Evolutionary conservation across 1,140 invertebrate species (phyloP).

Genomic region (Platorchestia sp.): DNA sequence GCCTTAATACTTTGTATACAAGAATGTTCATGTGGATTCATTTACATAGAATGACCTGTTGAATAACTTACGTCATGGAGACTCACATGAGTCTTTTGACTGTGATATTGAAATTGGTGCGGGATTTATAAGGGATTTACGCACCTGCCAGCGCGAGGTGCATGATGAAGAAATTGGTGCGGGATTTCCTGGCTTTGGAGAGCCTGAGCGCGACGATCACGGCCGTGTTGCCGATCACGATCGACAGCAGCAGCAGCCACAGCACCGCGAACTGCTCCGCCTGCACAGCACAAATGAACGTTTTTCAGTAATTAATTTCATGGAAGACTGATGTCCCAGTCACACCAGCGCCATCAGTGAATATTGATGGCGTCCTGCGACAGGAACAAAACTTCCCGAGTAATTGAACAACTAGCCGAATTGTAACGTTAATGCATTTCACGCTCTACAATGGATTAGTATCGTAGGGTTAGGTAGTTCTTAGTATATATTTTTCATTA

Average conservation of each 20-base stretch:
- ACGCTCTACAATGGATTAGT: too few relatives aligned
- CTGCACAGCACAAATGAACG: conserved; percentile 76
- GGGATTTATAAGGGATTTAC: conserved; percentile 4
- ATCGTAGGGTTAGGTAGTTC: too few relatives aligned
- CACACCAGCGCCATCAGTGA: conserved; percentile 99
- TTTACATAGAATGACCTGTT: too few relatives aligned
- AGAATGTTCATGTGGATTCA: too few relatives aligned
- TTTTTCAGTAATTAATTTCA: conserved; percentile 95
- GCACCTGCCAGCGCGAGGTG: conserved; percentile 91
- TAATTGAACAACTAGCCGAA: neutral
- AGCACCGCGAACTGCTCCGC: conserved; percentile 89
- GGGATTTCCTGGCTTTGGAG: conserved; percentile 86
- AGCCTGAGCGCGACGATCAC: conserved; percentile 87
- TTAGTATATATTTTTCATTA: too few relatives aligned
- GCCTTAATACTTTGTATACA: too few relatives aligned
- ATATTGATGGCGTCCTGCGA: conserved; percentile 81
- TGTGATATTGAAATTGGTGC: conserved; percentile 11
- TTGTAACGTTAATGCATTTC: too few relatives aligned
- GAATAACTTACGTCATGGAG: too few relatives aligned
- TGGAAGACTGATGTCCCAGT: conserved; percentile 97
- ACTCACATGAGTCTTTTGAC: too few relatives aligned
- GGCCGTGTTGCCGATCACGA: conserved; percentile 89
- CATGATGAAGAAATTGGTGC: conserved; percentile 98
- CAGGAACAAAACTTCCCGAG: neutral
- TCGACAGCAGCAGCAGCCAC: conserved; percentile 88